Conservation (phyloP, 2,113 vertebrate genomes). For the Gymnocephalus cernua region DNA sequence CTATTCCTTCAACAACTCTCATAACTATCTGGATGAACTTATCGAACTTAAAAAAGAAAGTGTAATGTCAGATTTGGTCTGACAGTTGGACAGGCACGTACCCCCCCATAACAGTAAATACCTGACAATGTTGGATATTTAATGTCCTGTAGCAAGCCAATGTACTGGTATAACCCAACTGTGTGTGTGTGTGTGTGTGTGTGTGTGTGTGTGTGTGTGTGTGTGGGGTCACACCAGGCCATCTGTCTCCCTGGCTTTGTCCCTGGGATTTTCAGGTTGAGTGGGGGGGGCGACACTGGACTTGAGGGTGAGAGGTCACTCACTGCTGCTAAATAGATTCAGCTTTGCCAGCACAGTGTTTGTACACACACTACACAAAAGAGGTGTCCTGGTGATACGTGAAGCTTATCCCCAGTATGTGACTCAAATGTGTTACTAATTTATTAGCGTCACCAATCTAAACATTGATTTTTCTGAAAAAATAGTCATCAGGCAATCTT, state of each 20-base stretch:
- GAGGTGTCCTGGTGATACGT: not conserved
- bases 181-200: not conserved
- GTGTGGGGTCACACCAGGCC: constrained; percentile 22
- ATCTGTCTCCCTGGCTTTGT: constrained; percentile 65
- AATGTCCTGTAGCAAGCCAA: not conserved
- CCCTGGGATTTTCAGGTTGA: constrained; percentile 54
- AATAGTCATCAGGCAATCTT: not conserved
- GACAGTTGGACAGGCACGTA: not conserved
- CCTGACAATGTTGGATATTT: constrained; percentile 3
- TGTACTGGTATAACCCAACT: not conserved
- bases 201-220: not conserved
- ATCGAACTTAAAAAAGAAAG: not conserved
- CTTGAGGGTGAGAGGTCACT: constrained; percentile 41
- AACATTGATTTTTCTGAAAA: not conserved
- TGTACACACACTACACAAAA: constrained; percentile 32
- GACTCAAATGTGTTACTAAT: not conserved
- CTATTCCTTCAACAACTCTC: not conserved
- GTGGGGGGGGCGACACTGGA: constrained; percentile 1
- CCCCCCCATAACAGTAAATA: not conserved
- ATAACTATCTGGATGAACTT: not conserved
- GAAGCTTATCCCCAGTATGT: not conserved
- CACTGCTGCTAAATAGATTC: constrained; percentile 37
- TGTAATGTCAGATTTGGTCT: not conserved
- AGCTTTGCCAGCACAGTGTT: constrained; percentile 47
- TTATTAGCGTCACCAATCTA: not conserved